Evolutionary conservation across 2,888 invertebrate genomes (phyloP), one percentile per base, ranked within the genome.

Genomic region (Allophyes oxyacanthae): DNA sequence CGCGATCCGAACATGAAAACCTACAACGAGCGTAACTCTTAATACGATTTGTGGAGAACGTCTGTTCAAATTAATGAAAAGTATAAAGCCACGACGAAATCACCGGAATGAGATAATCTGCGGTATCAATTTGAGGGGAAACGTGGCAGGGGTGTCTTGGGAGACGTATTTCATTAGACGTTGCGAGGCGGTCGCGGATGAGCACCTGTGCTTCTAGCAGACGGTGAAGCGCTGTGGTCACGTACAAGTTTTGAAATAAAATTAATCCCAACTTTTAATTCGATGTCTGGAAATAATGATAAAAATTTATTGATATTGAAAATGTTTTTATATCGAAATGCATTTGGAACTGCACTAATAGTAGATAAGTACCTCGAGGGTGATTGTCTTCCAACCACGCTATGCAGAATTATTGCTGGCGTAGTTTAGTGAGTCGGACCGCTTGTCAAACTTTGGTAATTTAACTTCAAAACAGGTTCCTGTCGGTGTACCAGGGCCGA

Each of bases 391-490:
- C 75, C 79, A 77, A 77, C 78, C 81, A 78, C 78, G 83, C 85
- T 84, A 83, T 88, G 87, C 86, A 87, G 85, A 88, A 90, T 92
- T 90, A 92, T 92, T 90, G 91, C 91, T 86, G 79, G 85, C 87
- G 86, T 88, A 90, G 91, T 89, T 88, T 83, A 86, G 85, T 75
- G 83, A 88, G 86, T 85, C 83, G 84, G 84, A 87, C 89, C 89
- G 87, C 90, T 87, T 91, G 92, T 92, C 91, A 91, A 93, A 93
- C 92, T 93, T 93, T 92, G 88, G 89, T 91, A 93, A 93, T 93
- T 93, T 91, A 93, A 92, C 91, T 93, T 92, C 90, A 90, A 90
- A 92, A 90, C 88, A 89, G 89, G 86, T 87, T 88, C 78, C 88
- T 82, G 87, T 82, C 84, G 87, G 87, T 87, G 82, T 73, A 83